Evolutionary conservation across 2,797 vertebrate species (phyloP), one percentile per base, ranked within the genome.

Genomic region (Acridotheres tristis): DNA sequence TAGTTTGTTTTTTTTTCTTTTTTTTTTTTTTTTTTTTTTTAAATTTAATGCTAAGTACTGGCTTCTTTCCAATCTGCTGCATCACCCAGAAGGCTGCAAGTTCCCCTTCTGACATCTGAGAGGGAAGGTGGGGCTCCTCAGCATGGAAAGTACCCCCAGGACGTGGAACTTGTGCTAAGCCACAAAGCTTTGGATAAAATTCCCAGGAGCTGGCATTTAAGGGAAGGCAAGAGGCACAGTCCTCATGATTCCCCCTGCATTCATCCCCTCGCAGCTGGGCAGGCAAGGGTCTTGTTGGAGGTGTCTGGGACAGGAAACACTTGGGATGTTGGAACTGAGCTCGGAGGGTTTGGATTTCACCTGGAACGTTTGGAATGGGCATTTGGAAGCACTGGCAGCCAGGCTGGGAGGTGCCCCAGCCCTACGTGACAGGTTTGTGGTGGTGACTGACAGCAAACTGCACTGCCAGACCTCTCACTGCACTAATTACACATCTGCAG

Each of bases 391-490:
- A 9, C 13, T 19, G 77, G 29, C 85, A 85, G 43, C 53, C 61
- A 54, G 75, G 47, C 55, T 57, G n/a, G 62, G 61, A 50, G 72
- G 23, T 42, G 61, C 59, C 72, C 42, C 55, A 16, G 84, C 36
- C 63, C 62, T 58, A 11, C 1, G 5, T 71, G 78, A 51, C 30
- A 48, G 80, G 48, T 59, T 36, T 0, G 1, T 36, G 17, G 47
- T 5, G 61, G 27, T 67, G 83, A 71, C 11, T 65, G 95, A 80
- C 30, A 34, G 75, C 80, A 65, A 83, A 34, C 25, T 22, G n/a
- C 45, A 45, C 58, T 67, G 75, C 88, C 88, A 94, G 86, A 26
- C 30, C 57, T 74, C 77, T 73, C 68, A 6, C 34, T 71, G 69
- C 65, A 42, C 2, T 74, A 58, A 89, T 80, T 71, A 50, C 74